phyloP scores from a whole-genome alignment of 1,140 invertebrate species.

The Trachelipus rathkii region DNA sequence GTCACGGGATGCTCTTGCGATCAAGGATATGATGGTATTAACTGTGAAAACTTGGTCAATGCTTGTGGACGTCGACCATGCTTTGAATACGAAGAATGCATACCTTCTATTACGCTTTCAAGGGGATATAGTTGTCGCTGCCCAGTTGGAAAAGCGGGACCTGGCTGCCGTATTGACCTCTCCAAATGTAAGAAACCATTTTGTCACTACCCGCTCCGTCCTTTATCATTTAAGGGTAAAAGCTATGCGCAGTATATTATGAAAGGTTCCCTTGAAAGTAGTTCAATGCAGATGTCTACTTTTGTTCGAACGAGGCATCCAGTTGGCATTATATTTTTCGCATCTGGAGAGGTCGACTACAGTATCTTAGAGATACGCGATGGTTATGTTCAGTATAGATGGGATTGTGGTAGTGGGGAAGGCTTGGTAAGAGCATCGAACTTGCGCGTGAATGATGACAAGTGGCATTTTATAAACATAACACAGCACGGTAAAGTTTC shows the following conservation, averaged over 20 bases:
- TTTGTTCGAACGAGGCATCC: slow-evolving; percentile 76
- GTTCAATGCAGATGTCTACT: slow-evolving; percentile 68
- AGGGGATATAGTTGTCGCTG: slow-evolving; percentile 73
- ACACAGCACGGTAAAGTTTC: slow-evolving; percentile 40
- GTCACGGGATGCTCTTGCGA: slow-evolving; percentile 74
- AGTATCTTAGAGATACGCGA: slow-evolving; percentile 80
- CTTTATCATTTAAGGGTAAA: slow-evolving; percentile 76
- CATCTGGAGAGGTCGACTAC: slow-evolving; percentile 79
- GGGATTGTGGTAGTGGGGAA: slow-evolving; percentile 87
- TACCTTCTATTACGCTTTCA: slow-evolving; percentile 61
- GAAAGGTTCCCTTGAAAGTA: slow-evolving; percentile 64
- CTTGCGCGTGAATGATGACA: slow-evolving; percentile 73
- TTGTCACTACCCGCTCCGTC: slow-evolving; percentile 64
- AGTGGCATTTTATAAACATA: slow-evolving; percentile 74
- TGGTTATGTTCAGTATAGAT: slow-evolving; percentile 79
- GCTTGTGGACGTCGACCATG: slow-evolving; percentile 70
- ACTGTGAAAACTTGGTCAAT: slow-evolving; percentile 62
- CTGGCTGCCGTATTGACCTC: slow-evolving; percentile 63
- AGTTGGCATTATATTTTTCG: slow-evolving; percentile 80
- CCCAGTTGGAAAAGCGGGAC: slow-evolving; percentile 65
- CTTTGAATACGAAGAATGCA: slow-evolving; percentile 66
- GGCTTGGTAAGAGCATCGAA: slow-evolving; percentile 71
- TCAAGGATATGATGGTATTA: slow-evolving; percentile 68
- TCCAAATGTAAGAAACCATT: slow-evolving; percentile 61
- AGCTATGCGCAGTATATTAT: slow-evolving; percentile 78